Conservation (phyloP, 2,113 vertebrate genomes). For the Rhinogobius similis region DNA sequence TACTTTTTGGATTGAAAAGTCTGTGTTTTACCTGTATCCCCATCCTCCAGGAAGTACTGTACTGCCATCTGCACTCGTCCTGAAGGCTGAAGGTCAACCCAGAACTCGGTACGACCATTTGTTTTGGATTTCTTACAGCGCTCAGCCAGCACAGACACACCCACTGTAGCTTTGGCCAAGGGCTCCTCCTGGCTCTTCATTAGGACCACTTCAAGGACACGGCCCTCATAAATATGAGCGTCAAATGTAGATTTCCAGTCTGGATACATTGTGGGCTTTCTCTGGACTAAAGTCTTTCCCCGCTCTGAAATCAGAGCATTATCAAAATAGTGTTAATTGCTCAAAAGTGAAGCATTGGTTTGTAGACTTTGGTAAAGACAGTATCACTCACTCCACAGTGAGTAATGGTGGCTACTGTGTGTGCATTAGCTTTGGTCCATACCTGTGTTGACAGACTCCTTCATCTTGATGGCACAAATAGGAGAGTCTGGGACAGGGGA, state of each 20-base stretch:
- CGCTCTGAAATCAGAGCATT: constrained; percentile 80
- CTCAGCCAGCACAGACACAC: constrained; percentile 88
- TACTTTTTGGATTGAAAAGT: not conserved
- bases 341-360: no score
- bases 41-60: constrained; percentile 75
- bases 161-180: constrained; percentile 89
- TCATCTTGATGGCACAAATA: constrained; percentile 94
- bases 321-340: not conserved
- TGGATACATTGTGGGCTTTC: constrained; percentile 94
- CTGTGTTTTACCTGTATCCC: constrained; percentile 61
- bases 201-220: constrained; percentile 91
- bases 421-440: constrained; percentile 31
- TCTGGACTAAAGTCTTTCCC: constrained; percentile 94
- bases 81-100: constrained; percentile 83
- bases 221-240: constrained; percentile 93
- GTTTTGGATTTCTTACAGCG: constrained; percentile 87
- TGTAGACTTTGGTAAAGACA: no score
- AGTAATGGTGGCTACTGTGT: not conserved
- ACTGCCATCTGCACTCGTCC: constrained; percentile 75
- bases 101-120: constrained; percentile 86
- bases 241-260: constrained; percentile 91
- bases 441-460: constrained; percentile 95
- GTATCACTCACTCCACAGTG: no score
- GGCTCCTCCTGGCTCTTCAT: constrained; percentile 89
- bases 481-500: constrained; percentile 75